Conservation (phyloP, 2,797 vertebrate genomes). For the Eleutherodactylus coqui region DNA sequence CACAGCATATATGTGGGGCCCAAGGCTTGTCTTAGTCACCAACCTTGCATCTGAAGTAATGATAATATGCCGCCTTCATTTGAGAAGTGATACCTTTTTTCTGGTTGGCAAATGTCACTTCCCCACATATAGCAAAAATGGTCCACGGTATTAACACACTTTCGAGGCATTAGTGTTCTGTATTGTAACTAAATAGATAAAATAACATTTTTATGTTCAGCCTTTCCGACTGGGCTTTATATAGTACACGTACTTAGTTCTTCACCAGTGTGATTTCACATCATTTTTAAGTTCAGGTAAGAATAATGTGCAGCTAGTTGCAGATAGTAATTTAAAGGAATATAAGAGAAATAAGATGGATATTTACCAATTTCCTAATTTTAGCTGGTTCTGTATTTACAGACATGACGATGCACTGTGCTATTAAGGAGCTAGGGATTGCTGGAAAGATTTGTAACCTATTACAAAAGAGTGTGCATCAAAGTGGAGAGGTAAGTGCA, state of each 20-base stretch:
- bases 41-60: too few species aligned
- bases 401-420: constrained; percentile 88
- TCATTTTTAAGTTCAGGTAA: background rate
- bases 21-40: too few species aligned
- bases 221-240: background rate
- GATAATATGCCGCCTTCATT: too few species aligned
- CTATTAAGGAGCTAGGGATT: constrained; percentile 83
- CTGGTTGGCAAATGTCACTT: too few species aligned
- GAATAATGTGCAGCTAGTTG: background rate
- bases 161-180: too few species aligned
- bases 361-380: background rate
- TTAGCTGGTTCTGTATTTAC: constrained; percentile 60
- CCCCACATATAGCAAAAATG: too few species aligned
- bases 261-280: background rate
- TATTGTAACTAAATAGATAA: too few species aligned
- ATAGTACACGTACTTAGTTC: too few species aligned
- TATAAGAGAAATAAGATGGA: background rate
- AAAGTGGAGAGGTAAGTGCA: constrained; percentile 80
- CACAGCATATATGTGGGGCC: too few species aligned
- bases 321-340: background rate
- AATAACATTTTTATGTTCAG: too few species aligned
- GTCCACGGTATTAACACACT: too few species aligned
- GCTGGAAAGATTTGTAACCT: constrained; percentile 82
- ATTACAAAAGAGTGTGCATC: constrained; percentile 79
- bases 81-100: too few species aligned